Conservation (phyloP, 2,797 vertebrate species). For the Peromyscus eremicus region DNA sequence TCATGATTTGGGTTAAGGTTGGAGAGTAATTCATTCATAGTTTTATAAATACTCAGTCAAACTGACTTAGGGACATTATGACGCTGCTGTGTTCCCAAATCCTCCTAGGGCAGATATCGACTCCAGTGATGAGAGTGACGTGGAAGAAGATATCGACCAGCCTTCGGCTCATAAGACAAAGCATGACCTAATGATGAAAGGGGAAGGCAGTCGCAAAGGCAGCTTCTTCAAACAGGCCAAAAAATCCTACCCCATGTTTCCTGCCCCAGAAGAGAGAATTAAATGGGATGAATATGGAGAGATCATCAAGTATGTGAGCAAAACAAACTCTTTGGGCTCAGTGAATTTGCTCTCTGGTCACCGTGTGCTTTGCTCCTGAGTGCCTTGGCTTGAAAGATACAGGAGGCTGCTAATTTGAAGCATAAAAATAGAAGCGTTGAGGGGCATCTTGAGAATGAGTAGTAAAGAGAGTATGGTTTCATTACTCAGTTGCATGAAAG, state of each 20-base stretch:
- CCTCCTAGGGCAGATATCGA: constrained; percentile 95
- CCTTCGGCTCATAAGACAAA: constrained; percentile 94
- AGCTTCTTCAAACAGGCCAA: constrained; percentile 99
- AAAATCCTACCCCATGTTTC: constrained; percentile 99
- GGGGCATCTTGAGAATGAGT: background rate
- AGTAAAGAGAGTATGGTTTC: background rate
- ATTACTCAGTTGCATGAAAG: background rate
- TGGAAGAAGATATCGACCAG: constrained; percentile 97
- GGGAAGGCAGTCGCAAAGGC: constrained; percentile 96
- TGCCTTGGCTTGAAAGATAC: background rate
- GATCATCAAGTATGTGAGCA: constrained; percentile 95
- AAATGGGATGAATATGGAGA: constrained; percentile 99
- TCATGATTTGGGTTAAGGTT: background rate
- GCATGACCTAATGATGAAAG: constrained; percentile 99
- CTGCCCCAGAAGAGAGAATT: constrained; percentile 97
- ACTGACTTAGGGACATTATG: background rate
- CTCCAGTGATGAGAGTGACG: constrained; percentile 98
- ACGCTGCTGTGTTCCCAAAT: constrained; percentile 33
- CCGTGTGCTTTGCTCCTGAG: background rate
- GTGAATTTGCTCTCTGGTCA: background rate
- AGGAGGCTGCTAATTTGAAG: constrained; percentile 24
- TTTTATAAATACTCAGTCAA: background rate
- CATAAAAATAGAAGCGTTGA: background rate
- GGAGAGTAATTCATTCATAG: background rate
- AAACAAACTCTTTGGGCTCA: background rate